A percentile compares a stretch with the other conserved stretches of the same genome.
Evolutionary conservation across 2,797 vertebrate species (phyloP).

Genomic region (Sebastes nivosus): DNA sequence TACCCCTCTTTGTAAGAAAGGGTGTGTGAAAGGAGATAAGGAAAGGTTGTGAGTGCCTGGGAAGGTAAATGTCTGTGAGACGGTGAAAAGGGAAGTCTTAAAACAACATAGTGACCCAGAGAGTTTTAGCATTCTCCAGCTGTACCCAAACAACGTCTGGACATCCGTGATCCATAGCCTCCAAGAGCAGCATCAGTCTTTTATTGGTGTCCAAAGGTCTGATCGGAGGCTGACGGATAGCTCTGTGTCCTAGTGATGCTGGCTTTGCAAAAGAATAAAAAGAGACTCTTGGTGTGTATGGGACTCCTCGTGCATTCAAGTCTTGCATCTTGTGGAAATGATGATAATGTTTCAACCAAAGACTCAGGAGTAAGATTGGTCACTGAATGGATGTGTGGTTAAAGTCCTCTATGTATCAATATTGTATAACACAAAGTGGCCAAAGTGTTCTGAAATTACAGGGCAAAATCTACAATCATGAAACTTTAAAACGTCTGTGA

Average conservation of each 20-base stretch:
- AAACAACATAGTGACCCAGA: constrained; percentile 28
- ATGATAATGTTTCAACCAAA: not conserved
- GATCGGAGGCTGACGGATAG: constrained; percentile 25
- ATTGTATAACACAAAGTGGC: not conserved
- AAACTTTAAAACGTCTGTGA: not conserved
- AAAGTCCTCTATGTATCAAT: not conserved
- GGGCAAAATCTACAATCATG: not conserved
- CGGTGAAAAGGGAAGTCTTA: constrained; percentile 25
- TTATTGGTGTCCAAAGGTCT: constrained; percentile 41
- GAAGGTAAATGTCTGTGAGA: constrained; percentile 35
- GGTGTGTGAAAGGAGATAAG: constrained; percentile 56
- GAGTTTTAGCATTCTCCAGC: constrained; percentile 41
- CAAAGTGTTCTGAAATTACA: not conserved
- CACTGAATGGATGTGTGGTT: not conserved
- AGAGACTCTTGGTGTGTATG: not conserved
- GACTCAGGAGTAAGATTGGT: not conserved
- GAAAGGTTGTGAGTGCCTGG: constrained; percentile 25
- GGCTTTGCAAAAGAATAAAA: constrained; percentile 8
- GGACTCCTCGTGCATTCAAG: not conserved
- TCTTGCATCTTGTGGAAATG: constrained; percentile 2
- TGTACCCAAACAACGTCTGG: constrained; percentile 23
- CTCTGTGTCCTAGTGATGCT: not conserved
- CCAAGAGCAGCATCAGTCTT: constrained; percentile 25
- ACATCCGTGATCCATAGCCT: constrained; percentile 48
- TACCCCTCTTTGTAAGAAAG: constrained; percentile 31